A percentile compares a stretch with the other conserved stretches of the same genome.
These are phyloP conservation scores for Drosophila merina DNA, from an alignment of 2,888 invertebrate species.

Conservation along the genomic window DNA sequence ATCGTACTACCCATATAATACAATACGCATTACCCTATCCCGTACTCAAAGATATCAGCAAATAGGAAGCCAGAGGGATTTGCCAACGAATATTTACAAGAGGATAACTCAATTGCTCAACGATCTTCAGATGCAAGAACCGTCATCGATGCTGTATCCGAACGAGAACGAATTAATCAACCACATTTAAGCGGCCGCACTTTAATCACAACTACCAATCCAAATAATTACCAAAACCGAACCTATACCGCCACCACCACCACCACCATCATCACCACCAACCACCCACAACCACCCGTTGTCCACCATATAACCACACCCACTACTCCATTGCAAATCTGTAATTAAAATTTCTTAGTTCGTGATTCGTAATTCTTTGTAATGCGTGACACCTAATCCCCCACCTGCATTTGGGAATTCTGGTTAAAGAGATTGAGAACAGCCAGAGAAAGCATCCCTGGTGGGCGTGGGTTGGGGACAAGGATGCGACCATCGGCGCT, in stretches of 20 bases:
- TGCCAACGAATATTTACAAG: constrained; percentile 26
- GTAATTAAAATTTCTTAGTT: constrained; percentile 27
- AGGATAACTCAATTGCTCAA: constrained; percentile 28
- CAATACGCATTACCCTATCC: constrained; percentile 39
- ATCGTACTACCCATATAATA: constrained; percentile 31
- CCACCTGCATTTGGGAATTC: neutral
- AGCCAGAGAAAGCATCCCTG: neutral
- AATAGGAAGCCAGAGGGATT: constrained; percentile 6
- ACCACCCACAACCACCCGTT: constrained; percentile 7
- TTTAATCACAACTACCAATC: neutral
- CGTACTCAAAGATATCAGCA: constrained; percentile 5
- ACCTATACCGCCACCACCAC: constrained; percentile 5
- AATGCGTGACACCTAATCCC: neutral
- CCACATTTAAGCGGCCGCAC: constrained; percentile 28
- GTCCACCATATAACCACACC: neutral
- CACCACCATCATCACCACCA: constrained; percentile 8
- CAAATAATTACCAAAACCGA: neutral
- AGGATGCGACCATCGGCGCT: neutral
- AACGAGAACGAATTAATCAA: constrained; percentile 38
- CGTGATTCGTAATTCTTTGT: constrained; percentile 4
- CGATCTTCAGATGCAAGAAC: constrained; percentile 3
- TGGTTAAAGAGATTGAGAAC: neutral
- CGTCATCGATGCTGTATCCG: constrained; percentile 7
- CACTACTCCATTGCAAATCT: constrained; percentile 24
- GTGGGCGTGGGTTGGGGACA: neutral